Evolutionary conservation across 2,797 vertebrate species (phyloP), one percentile per base, ranked within the genome.

Genomic region (Pelochelys cantorii): DNA sequence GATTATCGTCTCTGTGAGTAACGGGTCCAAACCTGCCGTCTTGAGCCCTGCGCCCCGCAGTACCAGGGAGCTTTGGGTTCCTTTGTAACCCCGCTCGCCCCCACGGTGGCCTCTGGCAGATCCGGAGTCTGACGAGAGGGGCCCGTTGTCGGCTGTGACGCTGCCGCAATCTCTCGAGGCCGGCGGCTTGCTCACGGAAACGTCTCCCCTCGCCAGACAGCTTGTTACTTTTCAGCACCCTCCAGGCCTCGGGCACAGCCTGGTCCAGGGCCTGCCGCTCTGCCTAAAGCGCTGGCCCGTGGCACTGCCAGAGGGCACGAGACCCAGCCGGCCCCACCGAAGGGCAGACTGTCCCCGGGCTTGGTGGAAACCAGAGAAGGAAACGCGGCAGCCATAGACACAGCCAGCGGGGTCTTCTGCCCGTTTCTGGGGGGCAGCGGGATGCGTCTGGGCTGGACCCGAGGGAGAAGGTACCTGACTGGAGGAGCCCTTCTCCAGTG

Each of bases 311-410:
- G 10, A 22, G 17, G 1, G n/a, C n/a, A 11, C 3, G 65, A 71
- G 65, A 71, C 34, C 18, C n/a, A 20, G 11, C 5, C 0, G 4
- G 65, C n/a, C 2, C 9, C 7, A 11, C 65, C 20, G 9, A 37
- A 11, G 22, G 18, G n/a, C 65, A 37, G 18, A 34, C 65, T 68
- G 65, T 18, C 8, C 31, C 17, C 20, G 65, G 11, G 18, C 18
- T 5, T 37, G n/a, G 18, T 18, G n/a, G 18, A 37, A 22, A 71
- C 65, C n/a, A 31, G 18, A 71, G 20, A 31, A 22, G 10, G 17
- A 18, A 18, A 34, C 62, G 2, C 62, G n/a, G 17, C 31, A 17
- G 31, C 60, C 29, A 15, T 8, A n/a, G 15, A n/a, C 31, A 7
- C 2, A 68, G 15, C n/a, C 31, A 34, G 57, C 22, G 11, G 65